Evolutionary conservation across 2,797 vertebrate genomes (phyloP), one percentile per base, ranked within the genome.

Genomic region (Brachyalestes nurse): DNA sequence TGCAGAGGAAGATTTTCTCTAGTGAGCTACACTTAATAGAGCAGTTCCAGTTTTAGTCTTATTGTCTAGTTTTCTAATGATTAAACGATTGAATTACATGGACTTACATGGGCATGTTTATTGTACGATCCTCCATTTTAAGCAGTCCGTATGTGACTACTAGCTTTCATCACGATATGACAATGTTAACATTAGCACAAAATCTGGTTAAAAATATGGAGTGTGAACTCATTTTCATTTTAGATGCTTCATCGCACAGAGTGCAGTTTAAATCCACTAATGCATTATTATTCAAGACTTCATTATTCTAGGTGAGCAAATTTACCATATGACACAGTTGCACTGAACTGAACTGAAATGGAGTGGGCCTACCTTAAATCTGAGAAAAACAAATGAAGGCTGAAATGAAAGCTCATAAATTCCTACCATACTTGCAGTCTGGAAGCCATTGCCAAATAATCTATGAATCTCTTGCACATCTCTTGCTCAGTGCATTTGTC

Each of bases 401-500:
- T 1, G 38, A 25, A 45, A 8, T 17, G 19, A 40, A 78, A 62
- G 25, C n/a, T 34, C 23, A 55, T 21, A 8, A 45, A 57, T 47
- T 42, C 47, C 19, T 66, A 4, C 53, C n/a, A 55, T 53, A 28
- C 16, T 13, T 57, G 17, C 55, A 8, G 14, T 17, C 19, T 45
- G 25, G 13, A 53, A 25, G 17, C n/a, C 12, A 16, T 21, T 19
- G 10, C 28, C 40, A 75, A 9, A 16, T 61, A 38, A 61, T 69
- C 14, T 60, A 69, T 38, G 38, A n/a, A 34, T 47, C 2, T 38
- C 10, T 9, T 16, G n/a, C 12, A 25, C 14, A 25, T 25, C 38
- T 75, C 79, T 82, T 34, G 34, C 21, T 80, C 58, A 19, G 19
- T 65, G 49, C 25, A 71, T 81, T 74, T 69, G 16, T 57, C 51